Conservation (phyloP, 2,797 vertebrate species). For the Meda fulgida region DNA sequence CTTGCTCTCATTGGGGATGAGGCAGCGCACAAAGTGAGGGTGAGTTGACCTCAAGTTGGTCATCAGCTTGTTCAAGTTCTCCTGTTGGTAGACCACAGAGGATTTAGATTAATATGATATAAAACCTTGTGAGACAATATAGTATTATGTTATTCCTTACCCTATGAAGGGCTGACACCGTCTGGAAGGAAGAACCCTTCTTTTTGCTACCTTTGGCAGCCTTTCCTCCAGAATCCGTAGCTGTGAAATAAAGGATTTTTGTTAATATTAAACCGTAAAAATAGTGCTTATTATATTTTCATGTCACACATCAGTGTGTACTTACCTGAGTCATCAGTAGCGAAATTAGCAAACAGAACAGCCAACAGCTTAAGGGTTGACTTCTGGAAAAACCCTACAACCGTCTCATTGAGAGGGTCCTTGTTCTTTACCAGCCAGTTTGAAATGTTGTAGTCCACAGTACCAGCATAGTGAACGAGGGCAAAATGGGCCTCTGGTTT, state of each 20-base stretch:
- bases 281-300: not conserved
- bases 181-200: slow-evolving; percentile 80
- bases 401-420: slow-evolving; percentile 77
- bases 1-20: slow-evolving; percentile 3
- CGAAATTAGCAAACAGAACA: slow-evolving; percentile 70
- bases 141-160: not conserved
- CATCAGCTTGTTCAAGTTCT: slow-evolving; percentile 13
- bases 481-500: slow-evolving; percentile 6
- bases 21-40: not conserved
- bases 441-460: slow-evolving; percentile 83
- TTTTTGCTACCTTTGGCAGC: slow-evolving; percentile 70
- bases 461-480: slow-evolving; percentile 63
- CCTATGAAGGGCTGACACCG: slow-evolving; percentile 12
- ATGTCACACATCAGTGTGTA: not conserved
- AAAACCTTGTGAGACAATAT: slow-evolving; percentile 77
- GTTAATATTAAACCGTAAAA: not conserved
- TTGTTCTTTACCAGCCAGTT: slow-evolving; percentile 85
- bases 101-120: not conserved
- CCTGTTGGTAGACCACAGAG: not conserved
- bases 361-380: slow-evolving; percentile 72
- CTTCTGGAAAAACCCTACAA: slow-evolving; percentile 77
- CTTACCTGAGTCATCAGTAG: slow-evolving; percentile 76
- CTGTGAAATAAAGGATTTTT: not conserved
- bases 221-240: not conserved
- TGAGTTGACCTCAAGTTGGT: slow-evolving; percentile 21